Base-by-base conservation (phyloP, 30 jellyfish, hydroid and myxozoan genomes). In the Hydractinia echinata region DNA sequence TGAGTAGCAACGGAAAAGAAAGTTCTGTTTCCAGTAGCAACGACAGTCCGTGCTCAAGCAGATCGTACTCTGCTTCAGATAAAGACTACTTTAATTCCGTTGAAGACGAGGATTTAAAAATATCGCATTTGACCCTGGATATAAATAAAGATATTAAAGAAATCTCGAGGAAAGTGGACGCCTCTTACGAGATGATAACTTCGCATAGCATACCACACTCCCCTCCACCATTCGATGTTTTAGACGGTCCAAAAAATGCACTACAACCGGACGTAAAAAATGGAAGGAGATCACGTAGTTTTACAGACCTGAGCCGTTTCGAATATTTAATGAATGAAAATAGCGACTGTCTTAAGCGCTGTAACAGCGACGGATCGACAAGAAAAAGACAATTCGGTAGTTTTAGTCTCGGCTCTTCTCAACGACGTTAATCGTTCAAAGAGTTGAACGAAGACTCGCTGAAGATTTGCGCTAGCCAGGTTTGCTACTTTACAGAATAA, bases 141-240 rank as follows among this genome's bases (percentile, higher is more conserved):
- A 71, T 71, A 54, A 3, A 71, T 20, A 60, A 71, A 52, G 81
- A 71, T 20, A n/a, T 50, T 8, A 8, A 71, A 3, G 61, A 71
- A 71, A 14, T 9, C 68, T 19, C 30, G 1, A 71, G 51, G 1
- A 50, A 71, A 71, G 15, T 66, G 30, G 87, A 80, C 67, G 21
- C 66, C 10, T 61, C 87, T 7, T 80, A 80, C 21, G 87, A 80
- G 55, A 70, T 80, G 5, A 80, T 80, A 7, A 80, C 87, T 7
- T 80, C 87, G n/a, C 87, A 80, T 50, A 80, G 87, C 55, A 80
- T 80, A 11, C 81, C 81, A 21, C 51, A 53, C 51, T 58, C 81
- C 1, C 87, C 85, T 8, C 87, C 85, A 13, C 82, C 20, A 0
- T 18, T 53, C 4, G 85, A 77, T 30, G 3, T 51, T 52, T 56